Conservation (phyloP, 2,888 invertebrate genomes). For the Pachymerium ferrugineum region DNA sequence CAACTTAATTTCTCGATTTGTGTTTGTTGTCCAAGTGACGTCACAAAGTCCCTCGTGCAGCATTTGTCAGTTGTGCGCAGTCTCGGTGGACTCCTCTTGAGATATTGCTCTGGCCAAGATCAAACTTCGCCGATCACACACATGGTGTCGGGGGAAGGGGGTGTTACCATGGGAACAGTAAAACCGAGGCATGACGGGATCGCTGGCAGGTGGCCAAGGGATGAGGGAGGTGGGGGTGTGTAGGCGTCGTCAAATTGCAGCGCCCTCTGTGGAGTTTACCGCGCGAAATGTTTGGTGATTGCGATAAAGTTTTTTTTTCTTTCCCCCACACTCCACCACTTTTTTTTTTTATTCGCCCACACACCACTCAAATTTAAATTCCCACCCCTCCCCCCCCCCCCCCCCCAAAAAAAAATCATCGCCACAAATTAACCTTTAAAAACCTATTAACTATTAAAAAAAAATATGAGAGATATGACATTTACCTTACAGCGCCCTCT, state of each 20-base stretch:
- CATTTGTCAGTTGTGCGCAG: constrained; percentile 8
- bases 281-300: constrained; percentile 8
- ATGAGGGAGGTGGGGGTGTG: background rate
- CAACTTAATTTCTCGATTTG: background rate
- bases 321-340: too few species aligned
- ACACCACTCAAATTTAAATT: background rate
- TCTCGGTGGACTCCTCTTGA: constrained; percentile 3
- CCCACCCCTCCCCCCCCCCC: too few species aligned
- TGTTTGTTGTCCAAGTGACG: background rate
- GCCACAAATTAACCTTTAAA: too few species aligned
- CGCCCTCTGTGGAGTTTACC: constrained; percentile 13
- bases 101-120: constrained; percentile 13
- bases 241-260: constrained; percentile 5
- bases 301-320: background rate
- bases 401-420: too few species aligned
- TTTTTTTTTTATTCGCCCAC: too few species aligned
- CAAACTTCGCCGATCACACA: constrained; percentile 13
- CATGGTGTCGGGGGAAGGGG: constrained; percentile 13
- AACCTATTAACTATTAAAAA: too few species aligned
- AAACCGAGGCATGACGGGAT: constrained; percentile 13
- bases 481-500: too few species aligned
- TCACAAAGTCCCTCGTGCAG: background rate
- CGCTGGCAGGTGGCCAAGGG: constrained; percentile 4
- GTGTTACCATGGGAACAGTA: constrained; percentile 2
- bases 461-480: too few species aligned